Conservation (phyloP, 2,113 vertebrate genomes). For the Hystrix cristata region DNA sequence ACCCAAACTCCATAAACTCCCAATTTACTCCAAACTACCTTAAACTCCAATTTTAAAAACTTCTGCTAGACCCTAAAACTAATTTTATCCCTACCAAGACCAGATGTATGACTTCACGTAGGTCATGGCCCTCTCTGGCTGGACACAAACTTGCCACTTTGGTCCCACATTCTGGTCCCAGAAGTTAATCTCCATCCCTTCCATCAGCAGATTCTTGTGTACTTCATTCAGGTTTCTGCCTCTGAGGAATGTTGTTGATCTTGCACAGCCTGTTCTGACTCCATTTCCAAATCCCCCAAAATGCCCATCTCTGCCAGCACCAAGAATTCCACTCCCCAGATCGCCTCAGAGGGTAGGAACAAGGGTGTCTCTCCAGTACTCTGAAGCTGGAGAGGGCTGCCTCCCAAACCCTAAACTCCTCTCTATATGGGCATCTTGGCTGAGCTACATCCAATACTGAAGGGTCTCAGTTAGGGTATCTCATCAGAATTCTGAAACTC, state of each 20-base stretch:
- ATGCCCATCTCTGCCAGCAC: not conserved
- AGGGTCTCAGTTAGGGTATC: not conserved
- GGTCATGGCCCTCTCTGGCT: not conserved
- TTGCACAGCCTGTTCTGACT: slow-evolving; percentile 19
- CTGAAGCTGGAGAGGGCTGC: not conserved
- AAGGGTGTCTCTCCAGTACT: not conserved
- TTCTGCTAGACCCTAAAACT: not conserved
- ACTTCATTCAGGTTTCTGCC: slow-evolving; percentile 51
- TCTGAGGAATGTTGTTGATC: slow-evolving; percentile 65
- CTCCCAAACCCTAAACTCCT: not conserved
- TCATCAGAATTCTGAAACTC: not conserved
- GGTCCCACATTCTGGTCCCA: not conserved
- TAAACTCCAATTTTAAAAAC: not conserved
- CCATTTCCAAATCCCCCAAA: slow-evolving; percentile 1
- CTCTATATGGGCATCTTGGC: not conserved
- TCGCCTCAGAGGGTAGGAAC: not conserved
- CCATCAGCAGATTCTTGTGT: slow-evolving; percentile 65
- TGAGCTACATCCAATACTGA: not conserved
- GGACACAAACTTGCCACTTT: not conserved
- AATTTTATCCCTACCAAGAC: not conserved
- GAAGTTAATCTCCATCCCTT: slow-evolving; percentile 26
- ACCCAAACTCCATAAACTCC: too few species aligned
- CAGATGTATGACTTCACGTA: not conserved
- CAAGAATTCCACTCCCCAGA: not conserved
- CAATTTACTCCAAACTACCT: not conserved